Percentiles rank a stretch among this genome's conserved stretches.
These are phyloP conservation scores for Tetranychus piercei DNA, from an alignment of 2,888 invertebrate genomes.

Conservation along the genomic window DNA sequence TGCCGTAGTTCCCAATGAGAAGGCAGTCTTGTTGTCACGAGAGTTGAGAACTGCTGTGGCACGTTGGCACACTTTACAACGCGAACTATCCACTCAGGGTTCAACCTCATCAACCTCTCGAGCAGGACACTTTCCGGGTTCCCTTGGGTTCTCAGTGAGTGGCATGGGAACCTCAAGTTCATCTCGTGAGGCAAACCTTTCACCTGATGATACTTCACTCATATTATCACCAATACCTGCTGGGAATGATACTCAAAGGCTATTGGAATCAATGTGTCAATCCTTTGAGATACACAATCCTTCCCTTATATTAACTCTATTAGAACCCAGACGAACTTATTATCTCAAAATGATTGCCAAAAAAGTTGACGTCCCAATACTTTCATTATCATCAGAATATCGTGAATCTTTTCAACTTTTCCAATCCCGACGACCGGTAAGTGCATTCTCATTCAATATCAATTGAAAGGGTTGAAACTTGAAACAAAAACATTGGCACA, in stretches of 20 bases:
- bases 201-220: constrained; percentile 8
- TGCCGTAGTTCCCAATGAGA: constrained; percentile 17
- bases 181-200: not conserved
- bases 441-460: not conserved
- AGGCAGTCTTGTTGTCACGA: constrained; percentile 16
- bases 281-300: constrained; percentile 19
- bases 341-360: constrained; percentile 16
- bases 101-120: not conserved
- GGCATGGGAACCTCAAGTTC: not conserved
- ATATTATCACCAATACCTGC: constrained; percentile 19
- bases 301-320: constrained; percentile 15
- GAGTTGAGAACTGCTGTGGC: constrained; percentile 18
- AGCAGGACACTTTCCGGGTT: not conserved
- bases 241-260: constrained; percentile 19
- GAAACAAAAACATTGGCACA: too few relatives aligned
- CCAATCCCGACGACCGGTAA: not conserved
- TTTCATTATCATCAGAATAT: constrained; percentile 18
- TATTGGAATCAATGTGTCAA: constrained; percentile 19
- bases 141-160: not conserved
- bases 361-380: constrained; percentile 15
- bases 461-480: not conserved
- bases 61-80: constrained; percentile 15
- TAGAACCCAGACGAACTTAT: constrained; percentile 15
- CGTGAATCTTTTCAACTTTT: constrained; percentile 13
- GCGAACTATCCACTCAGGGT: not conserved